Evolutionary conservation across 2,888 invertebrate species (phyloP).

Genomic region (Caenorhabditis sulstoni): DNA sequence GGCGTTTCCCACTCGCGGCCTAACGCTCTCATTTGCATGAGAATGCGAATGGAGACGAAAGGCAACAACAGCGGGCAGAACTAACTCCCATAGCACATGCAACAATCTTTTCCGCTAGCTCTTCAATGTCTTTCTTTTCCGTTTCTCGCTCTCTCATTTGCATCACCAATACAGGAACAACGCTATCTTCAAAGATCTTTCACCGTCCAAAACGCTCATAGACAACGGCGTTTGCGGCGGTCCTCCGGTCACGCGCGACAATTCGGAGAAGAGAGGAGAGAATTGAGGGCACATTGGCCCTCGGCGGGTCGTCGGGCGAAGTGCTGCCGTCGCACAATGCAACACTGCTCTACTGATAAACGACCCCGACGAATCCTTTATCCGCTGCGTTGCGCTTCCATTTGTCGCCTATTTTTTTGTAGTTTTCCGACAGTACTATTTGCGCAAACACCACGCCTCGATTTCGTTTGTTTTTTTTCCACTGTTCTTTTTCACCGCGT

Average conservation of each 20-base stretch:
- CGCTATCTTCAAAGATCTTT: constrained; percentile 42
- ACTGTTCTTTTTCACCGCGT: constrained; percentile 21
- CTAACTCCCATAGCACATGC: constrained; percentile 20
- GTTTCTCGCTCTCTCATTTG: neutral
- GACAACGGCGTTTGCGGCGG: constrained; percentile 18
- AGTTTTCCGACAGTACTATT: constrained; percentile 17
- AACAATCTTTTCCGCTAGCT: constrained; percentile 9
- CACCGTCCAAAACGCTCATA: neutral
- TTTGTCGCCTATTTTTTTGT: constrained; percentile 36
- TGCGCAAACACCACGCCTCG: constrained; percentile 25
- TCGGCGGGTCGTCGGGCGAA: constrained; percentile 12
- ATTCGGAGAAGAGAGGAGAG: constrained; percentile 20
- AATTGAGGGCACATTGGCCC: constrained; percentile 32
- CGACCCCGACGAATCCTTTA: constrained; percentile 20
- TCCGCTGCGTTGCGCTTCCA: constrained; percentile 10
- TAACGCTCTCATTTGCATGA: constrained; percentile 21
- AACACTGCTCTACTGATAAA: constrained; percentile 58
- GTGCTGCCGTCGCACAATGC: constrained; percentile 39
- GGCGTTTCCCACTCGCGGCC: constrained; percentile 2
- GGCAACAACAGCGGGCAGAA: too few species aligned
- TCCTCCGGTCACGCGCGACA: constrained; percentile 42
- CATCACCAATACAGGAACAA: neutral
- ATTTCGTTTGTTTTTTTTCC: constrained; percentile 14
- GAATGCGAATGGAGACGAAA: neutral
- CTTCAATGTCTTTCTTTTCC: neutral